phyloP scores from a whole-genome alignment of 2,113 vertebrate genomes.

The Nothobranchius furzeri region DNA sequence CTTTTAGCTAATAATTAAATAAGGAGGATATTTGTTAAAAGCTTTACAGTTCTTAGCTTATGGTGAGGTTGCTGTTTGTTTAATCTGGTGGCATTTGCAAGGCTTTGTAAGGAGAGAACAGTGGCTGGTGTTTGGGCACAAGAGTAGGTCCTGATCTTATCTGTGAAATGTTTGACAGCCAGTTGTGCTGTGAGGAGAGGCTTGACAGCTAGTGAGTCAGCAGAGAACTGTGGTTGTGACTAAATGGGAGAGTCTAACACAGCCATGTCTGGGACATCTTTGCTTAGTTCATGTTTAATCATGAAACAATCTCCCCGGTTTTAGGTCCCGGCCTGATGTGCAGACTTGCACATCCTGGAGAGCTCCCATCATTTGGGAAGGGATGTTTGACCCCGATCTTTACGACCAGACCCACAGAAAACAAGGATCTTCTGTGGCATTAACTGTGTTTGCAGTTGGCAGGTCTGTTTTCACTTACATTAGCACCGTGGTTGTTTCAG shows the following conservation, averaged over 20 bases:
- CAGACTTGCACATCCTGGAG: constrained; percentile 81
- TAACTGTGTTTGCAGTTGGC: constrained; percentile 84
- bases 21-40: no score
- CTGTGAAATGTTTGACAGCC: no score
- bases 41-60: no score
- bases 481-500: neutral
- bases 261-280: neutral
- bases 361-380: constrained; percentile 82
- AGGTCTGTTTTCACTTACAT: constrained; percentile 66
- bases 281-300: neutral
- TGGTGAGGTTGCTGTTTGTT: no score
- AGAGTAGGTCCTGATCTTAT: no score
- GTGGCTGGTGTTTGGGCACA: no score
- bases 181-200: no score
- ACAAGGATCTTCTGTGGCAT: constrained; percentile 72
- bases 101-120: no score
- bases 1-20: no score
- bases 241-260: neutral
- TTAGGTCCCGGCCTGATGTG: constrained; percentile 73
- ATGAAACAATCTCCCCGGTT: neutral
- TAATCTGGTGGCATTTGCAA: no score
- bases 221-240: no score
- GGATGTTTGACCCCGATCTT: constrained; percentile 70
- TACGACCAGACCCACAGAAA: constrained; percentile 60
- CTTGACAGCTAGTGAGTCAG: no score